Conservation (phyloP, 2,113 vertebrate genomes). For the Neolamprologus cancellatus region DNA sequence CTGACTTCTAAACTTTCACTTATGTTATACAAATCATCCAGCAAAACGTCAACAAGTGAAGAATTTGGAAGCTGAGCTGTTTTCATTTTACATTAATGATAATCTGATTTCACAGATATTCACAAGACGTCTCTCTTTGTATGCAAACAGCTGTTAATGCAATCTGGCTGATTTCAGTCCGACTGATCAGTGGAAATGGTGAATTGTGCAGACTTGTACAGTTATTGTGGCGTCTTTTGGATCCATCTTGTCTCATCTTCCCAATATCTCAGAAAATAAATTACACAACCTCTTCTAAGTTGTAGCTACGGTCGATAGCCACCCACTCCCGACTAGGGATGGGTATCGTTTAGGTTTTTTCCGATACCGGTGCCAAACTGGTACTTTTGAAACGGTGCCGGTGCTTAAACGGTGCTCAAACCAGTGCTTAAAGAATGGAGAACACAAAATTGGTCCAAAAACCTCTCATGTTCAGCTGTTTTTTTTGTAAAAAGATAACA, state of each 20-base stretch:
- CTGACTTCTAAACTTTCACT: background rate
- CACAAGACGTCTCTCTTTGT: fast-evolving
- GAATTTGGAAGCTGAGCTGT: background rate
- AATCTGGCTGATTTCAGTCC: background rate
- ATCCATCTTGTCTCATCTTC: background rate
- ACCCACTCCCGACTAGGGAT: background rate
- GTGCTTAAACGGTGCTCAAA: too few relatives aligned
- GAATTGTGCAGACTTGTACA: background rate
- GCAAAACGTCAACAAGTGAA: background rate
- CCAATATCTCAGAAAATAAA: background rate
- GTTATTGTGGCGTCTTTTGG: background rate
- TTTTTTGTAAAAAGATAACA: too few relatives aligned
- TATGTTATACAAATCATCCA: background rate
- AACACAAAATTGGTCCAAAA: fast-evolving
- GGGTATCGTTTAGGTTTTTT: too few relatives aligned
- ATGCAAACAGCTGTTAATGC: background rate
- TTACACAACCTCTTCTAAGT: background rate
- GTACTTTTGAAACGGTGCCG: too few relatives aligned
- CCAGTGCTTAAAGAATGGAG: too few relatives aligned
- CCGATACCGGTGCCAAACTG: fast-evolving
- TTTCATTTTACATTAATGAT: background rate
- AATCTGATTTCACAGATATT: too few relatives aligned
- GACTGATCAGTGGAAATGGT: background rate
- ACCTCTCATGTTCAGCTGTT: too few relatives aligned
- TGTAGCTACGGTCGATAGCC: background rate